phyloP scores from a whole-genome alignment of 2,113 vertebrate species.

The Perca flavescens region DNA sequence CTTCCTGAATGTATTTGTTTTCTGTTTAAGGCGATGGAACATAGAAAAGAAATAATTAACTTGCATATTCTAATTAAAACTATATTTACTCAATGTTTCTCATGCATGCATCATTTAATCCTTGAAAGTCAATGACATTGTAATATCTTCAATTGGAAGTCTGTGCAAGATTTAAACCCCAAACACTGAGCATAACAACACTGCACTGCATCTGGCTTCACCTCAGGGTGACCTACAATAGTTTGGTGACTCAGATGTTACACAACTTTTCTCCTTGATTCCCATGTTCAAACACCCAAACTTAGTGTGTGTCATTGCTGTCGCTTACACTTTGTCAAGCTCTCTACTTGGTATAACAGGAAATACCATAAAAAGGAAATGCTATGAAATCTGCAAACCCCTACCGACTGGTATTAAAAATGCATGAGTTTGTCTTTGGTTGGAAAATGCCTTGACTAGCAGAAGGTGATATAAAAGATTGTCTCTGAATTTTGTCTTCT shows the following conservation, averaged over 20 bases:
- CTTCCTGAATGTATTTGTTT: conserved; percentile 45
- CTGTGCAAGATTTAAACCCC: conserved; percentile 32
- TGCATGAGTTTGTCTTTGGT: conserved; percentile 20
- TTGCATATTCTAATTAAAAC: conserved; percentile 59
- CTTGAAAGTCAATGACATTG: conserved; percentile 45
- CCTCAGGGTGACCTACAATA: conserved; percentile 35
- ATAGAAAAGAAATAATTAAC: conserved; percentile 34
- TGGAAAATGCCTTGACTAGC: conserved; percentile 36
- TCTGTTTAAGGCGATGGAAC: conserved; percentile 34
- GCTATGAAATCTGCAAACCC: not conserved
- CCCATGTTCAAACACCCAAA: not conserved
- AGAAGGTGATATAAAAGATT: conserved; percentile 7
- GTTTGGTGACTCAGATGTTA: conserved; percentile 43
- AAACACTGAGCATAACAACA: conserved; percentile 25
- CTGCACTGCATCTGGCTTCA: conserved; percentile 13
- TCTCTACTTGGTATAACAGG: not conserved
- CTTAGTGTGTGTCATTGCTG: not conserved
- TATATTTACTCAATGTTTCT: conserved; percentile 54
- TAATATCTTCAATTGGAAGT: conserved; percentile 33
- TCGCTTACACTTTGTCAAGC: not conserved
- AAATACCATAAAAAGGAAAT: not conserved
- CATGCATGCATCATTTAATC: conserved; percentile 52
- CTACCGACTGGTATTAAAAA: not conserved
- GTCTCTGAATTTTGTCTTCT: not conserved
- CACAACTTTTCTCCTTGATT: conserved; percentile 27